Evolutionary conservation across 1,140 invertebrate genomes (phyloP).

Genomic region (Drosophila saltans): DNA sequence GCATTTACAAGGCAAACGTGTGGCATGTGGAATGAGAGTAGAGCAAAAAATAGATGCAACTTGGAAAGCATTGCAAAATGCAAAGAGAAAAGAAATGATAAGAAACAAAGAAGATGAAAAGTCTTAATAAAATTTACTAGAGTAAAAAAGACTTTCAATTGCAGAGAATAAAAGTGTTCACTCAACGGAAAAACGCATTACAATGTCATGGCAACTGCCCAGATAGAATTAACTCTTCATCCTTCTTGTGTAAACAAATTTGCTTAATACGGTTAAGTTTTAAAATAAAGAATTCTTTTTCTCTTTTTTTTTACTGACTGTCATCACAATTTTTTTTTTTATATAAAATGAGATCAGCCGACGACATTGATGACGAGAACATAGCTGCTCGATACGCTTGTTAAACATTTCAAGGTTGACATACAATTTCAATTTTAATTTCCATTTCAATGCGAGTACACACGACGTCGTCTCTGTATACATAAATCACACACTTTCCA

Average conservation of each 20-base stretch:
- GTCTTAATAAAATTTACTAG: not conserved
- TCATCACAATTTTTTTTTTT: not conserved
- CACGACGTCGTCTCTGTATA: slow-evolving; percentile 2
- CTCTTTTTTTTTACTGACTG: not conserved
- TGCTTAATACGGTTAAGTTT: too few species aligned
- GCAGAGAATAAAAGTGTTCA: not conserved
- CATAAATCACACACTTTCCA: slow-evolving; percentile 32
- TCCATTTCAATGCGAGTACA: slow-evolving; percentile 33
- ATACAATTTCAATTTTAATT: slow-evolving; percentile 29
- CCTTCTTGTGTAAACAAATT: too few species aligned
- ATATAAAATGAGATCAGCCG: slow-evolving; percentile 28
- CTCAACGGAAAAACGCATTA: too few species aligned
- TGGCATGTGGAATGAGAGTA: not conserved
- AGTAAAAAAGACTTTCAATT: not conserved
- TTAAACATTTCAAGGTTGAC: slow-evolving; percentile 21
- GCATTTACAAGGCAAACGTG: slow-evolving; percentile 4
- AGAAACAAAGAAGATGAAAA: not conserved
- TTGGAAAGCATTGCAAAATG: not conserved
- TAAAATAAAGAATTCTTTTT: too few species aligned
- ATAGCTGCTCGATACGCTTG: slow-evolving; percentile 17
- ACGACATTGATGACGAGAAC: slow-evolving; percentile 6
- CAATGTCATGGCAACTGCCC: too few species aligned
- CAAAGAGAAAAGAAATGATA: not conserved
- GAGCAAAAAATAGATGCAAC: not conserved
- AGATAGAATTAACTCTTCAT: too few species aligned